A percentile compares a stretch with the other conserved stretches of the same genome.
Evolutionary conservation across 2,113 vertebrate genomes (phyloP).

Genomic region (Origma solitaria): DNA sequence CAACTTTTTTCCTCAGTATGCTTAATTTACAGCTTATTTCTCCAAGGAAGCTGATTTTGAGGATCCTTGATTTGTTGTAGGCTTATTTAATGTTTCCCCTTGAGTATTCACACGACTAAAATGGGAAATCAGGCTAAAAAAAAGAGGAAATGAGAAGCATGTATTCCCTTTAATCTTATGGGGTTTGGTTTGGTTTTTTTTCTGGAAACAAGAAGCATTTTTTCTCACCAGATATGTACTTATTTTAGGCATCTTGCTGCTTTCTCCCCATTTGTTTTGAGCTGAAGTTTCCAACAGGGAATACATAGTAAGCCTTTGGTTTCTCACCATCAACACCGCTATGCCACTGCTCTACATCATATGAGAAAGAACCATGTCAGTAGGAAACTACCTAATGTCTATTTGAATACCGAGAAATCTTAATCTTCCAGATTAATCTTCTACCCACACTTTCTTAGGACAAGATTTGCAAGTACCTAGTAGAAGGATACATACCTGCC

Average conservation of each 20-base stretch:
- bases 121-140: background rate
- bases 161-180: background rate
- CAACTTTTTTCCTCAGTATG: background rate
- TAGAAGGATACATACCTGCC: background rate
- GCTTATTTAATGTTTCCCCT: background rate
- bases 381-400: background rate
- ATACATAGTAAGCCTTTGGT: background rate
- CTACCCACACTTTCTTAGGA: background rate
- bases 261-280: background rate
- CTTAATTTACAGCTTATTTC: background rate
- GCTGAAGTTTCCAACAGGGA: background rate
- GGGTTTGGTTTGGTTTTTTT: background rate
- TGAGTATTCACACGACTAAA: background rate
- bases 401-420: background rate
- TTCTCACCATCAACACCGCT: background rate
- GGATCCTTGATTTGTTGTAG: background rate
- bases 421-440: background rate
- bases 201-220: background rate
- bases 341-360: background rate
- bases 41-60: background rate
- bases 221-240: background rate
- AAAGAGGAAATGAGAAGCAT: background rate
- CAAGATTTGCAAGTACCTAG: background rate
- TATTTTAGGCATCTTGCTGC: background rate
- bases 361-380: accelerated